phyloP scores from a whole-genome alignment of 1,140 invertebrate genomes.

The Euwallacea similis region DNA sequence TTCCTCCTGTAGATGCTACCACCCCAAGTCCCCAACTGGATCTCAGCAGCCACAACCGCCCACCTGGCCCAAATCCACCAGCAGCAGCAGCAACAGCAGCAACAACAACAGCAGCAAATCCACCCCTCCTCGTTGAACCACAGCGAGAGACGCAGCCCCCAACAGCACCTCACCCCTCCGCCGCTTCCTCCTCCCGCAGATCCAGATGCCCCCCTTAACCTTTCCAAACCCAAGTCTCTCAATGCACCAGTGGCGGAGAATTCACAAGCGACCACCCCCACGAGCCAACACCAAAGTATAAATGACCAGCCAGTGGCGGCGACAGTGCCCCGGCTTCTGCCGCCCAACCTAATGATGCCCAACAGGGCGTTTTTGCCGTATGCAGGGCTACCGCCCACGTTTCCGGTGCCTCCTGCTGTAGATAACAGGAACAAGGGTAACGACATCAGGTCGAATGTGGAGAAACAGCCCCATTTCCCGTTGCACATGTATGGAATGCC shows the following conservation, averaged over 20 bases:
- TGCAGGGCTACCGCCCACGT: slow-evolving; percentile 63
- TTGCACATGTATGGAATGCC: slow-evolving; percentile 52
- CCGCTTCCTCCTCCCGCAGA: slow-evolving; percentile 56
- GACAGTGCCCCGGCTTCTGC: slow-evolving; percentile 62
- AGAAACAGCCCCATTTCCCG: slow-evolving; percentile 54
- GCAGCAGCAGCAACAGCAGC: slow-evolving; percentile 18
- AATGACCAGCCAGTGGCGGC: slow-evolving; percentile 62
- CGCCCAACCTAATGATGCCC: slow-evolving; percentile 60
- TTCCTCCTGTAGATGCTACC: slow-evolving; percentile 50
- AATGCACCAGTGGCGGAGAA: slow-evolving; percentile 50
- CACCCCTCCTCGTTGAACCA: slow-evolving; percentile 7
- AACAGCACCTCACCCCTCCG: slow-evolving; percentile 51
- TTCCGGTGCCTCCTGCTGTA: slow-evolving; percentile 53
- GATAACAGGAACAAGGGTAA: slow-evolving; percentile 51
- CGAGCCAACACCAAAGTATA: slow-evolving; percentile 41
- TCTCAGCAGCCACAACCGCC: slow-evolving; percentile 45
- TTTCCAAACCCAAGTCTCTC: slow-evolving; percentile 79
- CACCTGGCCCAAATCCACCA: slow-evolving; percentile 42
- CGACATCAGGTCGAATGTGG: slow-evolving; percentile 44
- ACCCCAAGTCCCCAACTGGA: slow-evolving; percentile 51
- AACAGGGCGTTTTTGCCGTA: slow-evolving; percentile 60
- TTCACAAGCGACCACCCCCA: slow-evolving; percentile 45
- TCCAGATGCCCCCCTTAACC: slow-evolving; percentile 81
- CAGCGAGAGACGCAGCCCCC: slow-evolving; percentile 27
- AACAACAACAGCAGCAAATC: slow-evolving; percentile 21